Conservation (phyloP, 2,797 vertebrate species). For the Myotis planiceps region DNA sequence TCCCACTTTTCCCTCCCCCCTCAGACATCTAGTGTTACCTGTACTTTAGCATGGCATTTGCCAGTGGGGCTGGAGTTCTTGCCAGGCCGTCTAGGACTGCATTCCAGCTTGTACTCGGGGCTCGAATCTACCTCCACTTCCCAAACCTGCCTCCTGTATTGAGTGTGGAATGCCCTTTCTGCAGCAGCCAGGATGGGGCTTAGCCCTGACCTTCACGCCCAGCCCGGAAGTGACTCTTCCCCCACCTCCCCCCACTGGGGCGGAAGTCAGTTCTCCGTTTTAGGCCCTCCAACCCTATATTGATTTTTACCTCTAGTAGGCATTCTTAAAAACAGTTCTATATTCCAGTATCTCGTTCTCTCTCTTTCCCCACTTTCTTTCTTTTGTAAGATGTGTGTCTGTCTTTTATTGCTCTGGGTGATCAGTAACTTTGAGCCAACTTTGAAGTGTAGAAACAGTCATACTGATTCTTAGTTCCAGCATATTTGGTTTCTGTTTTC, state of each 20-base stretch:
- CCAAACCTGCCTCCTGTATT: background rate
- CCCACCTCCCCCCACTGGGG: background rate
- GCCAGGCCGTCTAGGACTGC: background rate
- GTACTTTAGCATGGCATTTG: background rate
- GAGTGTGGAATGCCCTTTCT: background rate
- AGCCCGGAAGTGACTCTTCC: background rate
- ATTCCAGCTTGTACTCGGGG: fast-evolving
- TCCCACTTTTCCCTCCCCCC: background rate
- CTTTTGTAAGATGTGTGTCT: background rate
- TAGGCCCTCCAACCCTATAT: background rate
- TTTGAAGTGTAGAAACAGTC: background rate
- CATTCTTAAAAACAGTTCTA: background rate
- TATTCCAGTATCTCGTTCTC: background rate
- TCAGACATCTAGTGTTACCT: background rate
- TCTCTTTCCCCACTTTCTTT: background rate
- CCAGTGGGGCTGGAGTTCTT: background rate
- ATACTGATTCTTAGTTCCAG: background rate
- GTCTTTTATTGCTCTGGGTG: background rate
- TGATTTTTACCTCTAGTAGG: background rate
- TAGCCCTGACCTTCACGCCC: background rate
- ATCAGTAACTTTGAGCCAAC: background rate
- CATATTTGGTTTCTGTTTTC: slow-evolving; percentile 16
- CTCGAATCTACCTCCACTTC: background rate
- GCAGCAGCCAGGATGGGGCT: background rate
- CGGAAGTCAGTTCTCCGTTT: background rate